phyloP scores from a whole-genome alignment of 2,113 vertebrate genomes.

The Bothrops jararaca region DNA sequence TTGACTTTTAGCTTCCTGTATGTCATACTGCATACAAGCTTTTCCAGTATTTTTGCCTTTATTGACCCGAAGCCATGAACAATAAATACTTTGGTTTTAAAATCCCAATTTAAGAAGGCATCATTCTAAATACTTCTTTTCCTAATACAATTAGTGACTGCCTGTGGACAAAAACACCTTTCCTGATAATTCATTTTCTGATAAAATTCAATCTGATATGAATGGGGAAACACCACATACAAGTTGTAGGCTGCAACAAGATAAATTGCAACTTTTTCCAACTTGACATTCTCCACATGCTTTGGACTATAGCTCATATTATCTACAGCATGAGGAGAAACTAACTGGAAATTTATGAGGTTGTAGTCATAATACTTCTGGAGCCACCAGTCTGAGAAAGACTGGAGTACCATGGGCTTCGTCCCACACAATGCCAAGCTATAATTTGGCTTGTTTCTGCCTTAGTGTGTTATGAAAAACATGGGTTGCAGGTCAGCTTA shows the following conservation, averaged over 20 bases:
- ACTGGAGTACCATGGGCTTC: neutral
- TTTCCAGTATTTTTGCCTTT: slow-evolving; percentile 42
- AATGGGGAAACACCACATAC: neutral
- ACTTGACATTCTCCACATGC: neutral
- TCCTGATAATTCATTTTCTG: neutral
- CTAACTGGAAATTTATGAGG: neutral
- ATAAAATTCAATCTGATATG: neutral
- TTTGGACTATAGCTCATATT: neutral
- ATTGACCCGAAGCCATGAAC: slow-evolving; percentile 52
- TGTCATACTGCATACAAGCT: slow-evolving; percentile 35
- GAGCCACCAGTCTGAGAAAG: neutral
- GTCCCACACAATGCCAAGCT: no score
- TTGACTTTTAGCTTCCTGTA: neutral
- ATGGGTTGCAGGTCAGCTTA: no score
- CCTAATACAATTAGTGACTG: neutral
- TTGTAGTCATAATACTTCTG: neutral
- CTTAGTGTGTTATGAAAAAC: no score
- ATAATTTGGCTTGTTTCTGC: no score
- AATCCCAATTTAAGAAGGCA: slow-evolving; percentile 5
- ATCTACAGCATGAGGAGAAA: neutral
- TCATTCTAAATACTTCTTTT: neutral
- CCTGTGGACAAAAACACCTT: neutral
- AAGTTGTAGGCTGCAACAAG: neutral
- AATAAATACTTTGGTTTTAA: slow-evolving; percentile 54
- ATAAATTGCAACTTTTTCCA: neutral